phyloP scores from a whole-genome alignment of 2,888 invertebrate species.

The Tuberolachnus salignus region DNA sequence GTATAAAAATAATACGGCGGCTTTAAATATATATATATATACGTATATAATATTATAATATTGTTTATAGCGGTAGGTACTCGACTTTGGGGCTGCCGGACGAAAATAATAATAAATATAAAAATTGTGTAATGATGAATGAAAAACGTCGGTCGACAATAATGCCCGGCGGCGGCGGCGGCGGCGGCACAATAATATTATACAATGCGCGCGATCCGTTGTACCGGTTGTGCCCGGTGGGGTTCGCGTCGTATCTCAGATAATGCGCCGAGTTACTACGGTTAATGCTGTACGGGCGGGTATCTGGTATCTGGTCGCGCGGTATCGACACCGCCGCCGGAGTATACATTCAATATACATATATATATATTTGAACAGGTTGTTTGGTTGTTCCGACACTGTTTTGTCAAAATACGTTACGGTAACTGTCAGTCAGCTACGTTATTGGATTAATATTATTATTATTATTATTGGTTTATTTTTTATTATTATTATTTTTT shows the following conservation, averaged over 20 bases:
- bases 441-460: conserved; percentile 50
- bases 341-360: not conserved
- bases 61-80: not conserved
- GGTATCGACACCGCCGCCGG: too few relatives aligned
- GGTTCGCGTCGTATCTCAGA: too few relatives aligned
- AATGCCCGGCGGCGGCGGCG: not conserved
- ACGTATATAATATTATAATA: too few relatives aligned
- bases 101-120: conserved; percentile 1
- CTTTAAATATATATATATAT: too few relatives aligned
- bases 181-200: too few relatives aligned
- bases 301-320: not conserved
- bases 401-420: conserved; percentile 56
- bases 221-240: not conserved
- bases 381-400: conserved; percentile 31
- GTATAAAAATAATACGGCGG: conserved; percentile 18
- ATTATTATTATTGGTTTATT: too few relatives aligned
- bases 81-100: conserved; percentile 28
- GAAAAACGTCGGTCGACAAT: conserved; percentile 42
- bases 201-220: not conserved
- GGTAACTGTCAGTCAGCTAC: conserved; percentile 48
- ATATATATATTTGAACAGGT: conserved; percentile 50
- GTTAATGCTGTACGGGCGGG: too few relatives aligned
- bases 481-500: too few relatives aligned
- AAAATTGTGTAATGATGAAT: conserved; percentile 53
- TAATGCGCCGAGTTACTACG: too few relatives aligned